Base-by-base conservation (phyloP, 1,140 invertebrate species). In the Rhagoletis zephyria region DNA sequence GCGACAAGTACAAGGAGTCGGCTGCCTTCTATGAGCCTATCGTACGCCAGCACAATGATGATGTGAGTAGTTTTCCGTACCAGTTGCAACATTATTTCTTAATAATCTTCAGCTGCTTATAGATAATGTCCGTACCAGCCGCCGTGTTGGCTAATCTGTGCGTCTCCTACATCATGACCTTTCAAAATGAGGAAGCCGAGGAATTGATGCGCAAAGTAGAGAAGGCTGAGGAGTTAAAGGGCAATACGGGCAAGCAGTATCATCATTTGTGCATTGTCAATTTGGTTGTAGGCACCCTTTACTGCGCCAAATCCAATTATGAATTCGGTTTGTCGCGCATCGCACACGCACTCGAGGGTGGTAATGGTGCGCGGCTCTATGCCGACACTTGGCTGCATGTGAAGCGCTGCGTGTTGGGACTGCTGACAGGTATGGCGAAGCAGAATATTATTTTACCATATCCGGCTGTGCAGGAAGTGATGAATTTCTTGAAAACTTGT, bases 231-330 rank as follows among this genome's bases (percentile, higher is more conserved):
- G 98, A 99, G 92, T 95, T 97, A 86, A 94, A 98, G 88, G 96
- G 97, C 59, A 97, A 97, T 92, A 97, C 98, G 93, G 97, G 99
- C 90, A 97, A 97, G 16, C 97, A 99, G 63, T 97, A 98, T 92
- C 99, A 99, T 93, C 99, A 99, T 93, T 94, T 99, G 51, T 99
- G 98, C 92, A 99, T 99, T 89, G 98, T 99, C 3, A 99, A 99
- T 94, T 94, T 99, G 85, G 99, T 99, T 1, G 99, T 99, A 89
- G 99, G 98, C 56, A 99, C 99, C 1, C 93, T 99, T 4, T 99
- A 99, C 93, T 99, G 99, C 93, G 97, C 98, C 0, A 99, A 99
- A 94, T 98, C 98, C 0, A 99, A 99, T 94, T 99, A 99, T 91
- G 99, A 99, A 93, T 99, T 99, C 94, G 99, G 99, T 6, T 98